phyloP scores from a whole-genome alignment of 1,140 invertebrate species.

The Idris sp. region DNA sequence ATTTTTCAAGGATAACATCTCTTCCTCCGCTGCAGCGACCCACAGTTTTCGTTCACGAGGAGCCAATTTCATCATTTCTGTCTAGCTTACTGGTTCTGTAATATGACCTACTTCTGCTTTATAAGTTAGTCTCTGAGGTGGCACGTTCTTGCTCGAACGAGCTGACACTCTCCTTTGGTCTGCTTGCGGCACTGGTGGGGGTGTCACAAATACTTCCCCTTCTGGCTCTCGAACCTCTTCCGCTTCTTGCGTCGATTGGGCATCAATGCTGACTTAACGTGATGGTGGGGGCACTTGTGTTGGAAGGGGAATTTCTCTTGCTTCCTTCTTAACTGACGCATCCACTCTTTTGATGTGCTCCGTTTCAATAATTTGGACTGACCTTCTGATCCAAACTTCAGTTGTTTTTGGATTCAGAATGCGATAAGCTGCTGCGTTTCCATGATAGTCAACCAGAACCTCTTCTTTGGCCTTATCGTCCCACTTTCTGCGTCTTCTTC shows the following conservation, averaged over 20 bases:
- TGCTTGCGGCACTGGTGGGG: no score
- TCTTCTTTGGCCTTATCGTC: constrained; percentile 62
- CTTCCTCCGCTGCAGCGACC: neutral
- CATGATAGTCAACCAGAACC: neutral
- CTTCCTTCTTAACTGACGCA: no score
- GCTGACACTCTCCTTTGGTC: neutral
- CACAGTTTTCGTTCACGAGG: neutral
- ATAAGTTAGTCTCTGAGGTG: neutral
- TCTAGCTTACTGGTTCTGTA: neutral
- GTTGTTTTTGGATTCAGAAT: constrained; percentile 42
- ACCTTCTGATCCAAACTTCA: constrained; percentile 33
- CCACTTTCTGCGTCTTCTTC: constrained; percentile 56
- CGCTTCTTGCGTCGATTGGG: no score
- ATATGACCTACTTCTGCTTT: neutral
- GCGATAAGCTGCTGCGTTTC: neutral
- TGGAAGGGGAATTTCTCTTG: no score
- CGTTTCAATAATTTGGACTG: neutral
- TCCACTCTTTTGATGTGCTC: no score
- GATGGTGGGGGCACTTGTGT: no score
- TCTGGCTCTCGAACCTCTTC: no score
- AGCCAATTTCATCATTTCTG: neutral
- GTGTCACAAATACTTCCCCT: no score
- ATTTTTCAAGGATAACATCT: neutral
- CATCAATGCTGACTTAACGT: no score
- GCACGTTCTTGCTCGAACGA: neutral